Evolutionary conservation across 2,113 vertebrate genomes (phyloP).

Genomic region (Melanostigma gelatinosum): DNA sequence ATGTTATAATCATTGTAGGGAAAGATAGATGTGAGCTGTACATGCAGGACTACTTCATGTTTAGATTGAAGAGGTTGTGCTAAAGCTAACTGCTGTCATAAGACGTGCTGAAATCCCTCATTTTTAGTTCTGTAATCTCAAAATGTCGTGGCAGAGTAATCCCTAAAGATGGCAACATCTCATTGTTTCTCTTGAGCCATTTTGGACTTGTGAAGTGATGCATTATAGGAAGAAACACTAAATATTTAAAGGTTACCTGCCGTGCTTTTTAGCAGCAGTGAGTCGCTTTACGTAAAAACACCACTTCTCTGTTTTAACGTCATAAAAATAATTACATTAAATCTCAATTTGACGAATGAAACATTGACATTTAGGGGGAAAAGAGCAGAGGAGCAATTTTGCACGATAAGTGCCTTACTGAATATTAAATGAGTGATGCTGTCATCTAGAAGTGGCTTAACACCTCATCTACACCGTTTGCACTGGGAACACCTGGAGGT

Average conservation of each 20-base stretch:
- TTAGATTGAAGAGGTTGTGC: neutral
- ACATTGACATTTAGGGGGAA: neutral
- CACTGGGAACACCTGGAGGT: neutral
- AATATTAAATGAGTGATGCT: neutral
- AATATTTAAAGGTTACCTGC: neutral
- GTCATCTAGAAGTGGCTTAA: neutral
- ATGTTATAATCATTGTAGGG: neutral
- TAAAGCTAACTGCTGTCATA: neutral
- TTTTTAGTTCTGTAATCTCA: slow-evolving; percentile 12
- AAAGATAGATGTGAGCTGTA: neutral
- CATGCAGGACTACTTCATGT: neutral
- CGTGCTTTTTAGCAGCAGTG: neutral
- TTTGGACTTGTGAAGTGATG: neutral
- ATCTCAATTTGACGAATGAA: neutral
- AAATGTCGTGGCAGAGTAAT: neutral
- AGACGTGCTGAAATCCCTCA: slow-evolving; percentile 2
- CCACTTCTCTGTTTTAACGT: neutral
- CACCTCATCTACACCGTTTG: neutral
- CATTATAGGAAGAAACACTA: neutral
- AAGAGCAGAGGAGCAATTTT: slow-evolving; percentile 5
- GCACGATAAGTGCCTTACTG: neutral
- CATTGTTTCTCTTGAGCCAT: neutral
- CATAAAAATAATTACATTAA: neutral
- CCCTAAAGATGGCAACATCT: neutral
- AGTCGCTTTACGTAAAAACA: neutral